phyloP scores from a whole-genome alignment of 2,888 invertebrate genomes.

The Helleia helle region DNA sequence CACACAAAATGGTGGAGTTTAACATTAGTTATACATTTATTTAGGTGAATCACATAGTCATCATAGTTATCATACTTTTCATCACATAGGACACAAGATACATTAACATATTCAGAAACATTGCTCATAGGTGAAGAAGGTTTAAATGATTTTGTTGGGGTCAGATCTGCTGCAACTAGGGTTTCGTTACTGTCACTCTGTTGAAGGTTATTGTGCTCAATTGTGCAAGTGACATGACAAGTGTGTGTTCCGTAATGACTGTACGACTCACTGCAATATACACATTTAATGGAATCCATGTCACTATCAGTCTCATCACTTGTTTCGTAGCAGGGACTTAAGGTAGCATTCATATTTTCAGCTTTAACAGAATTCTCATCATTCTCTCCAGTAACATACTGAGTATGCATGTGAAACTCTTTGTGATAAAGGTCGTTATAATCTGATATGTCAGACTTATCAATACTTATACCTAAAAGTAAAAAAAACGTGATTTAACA shows the following conservation, averaged over 20 bases:
- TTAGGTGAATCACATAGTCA: conserved; percentile 52
- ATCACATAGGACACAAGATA: conserved; percentile 62
- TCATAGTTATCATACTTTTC: conserved; percentile 53
- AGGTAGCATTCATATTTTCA: conserved; percentile 23
- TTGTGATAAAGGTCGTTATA: conserved; percentile 52
- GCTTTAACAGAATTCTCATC: conserved; percentile 48
- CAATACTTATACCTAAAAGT: conserved; percentile 42
- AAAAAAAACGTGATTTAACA: conserved; percentile 10
- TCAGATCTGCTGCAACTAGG: conserved; percentile 49
- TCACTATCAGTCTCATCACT: conserved; percentile 68
- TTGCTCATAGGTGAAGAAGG: conserved; percentile 25
- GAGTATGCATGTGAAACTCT: conserved; percentile 56
- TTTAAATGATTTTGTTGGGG: conserved; percentile 21
- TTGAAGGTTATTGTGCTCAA: conserved; percentile 52
- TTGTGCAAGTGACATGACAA: conserved; percentile 57
- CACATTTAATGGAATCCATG: conserved; percentile 62
- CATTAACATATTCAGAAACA: conserved; percentile 29
- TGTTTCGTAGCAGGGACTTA: conserved; percentile 34
- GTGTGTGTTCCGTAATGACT: conserved; percentile 50
- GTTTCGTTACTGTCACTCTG: conserved; percentile 59
- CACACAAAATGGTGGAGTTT: conserved; percentile 62
- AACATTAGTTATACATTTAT: conserved; percentile 61
- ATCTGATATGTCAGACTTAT: conserved; percentile 38
- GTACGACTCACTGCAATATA: conserved; percentile 54
- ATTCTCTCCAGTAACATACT: conserved; percentile 51